A percentile compares a stretch with the other conserved stretches of the same genome.
Evolutionary conservation across 2,888 invertebrate genomes (phyloP).

Genomic region (Lordiphosa andalusiaca): DNA sequence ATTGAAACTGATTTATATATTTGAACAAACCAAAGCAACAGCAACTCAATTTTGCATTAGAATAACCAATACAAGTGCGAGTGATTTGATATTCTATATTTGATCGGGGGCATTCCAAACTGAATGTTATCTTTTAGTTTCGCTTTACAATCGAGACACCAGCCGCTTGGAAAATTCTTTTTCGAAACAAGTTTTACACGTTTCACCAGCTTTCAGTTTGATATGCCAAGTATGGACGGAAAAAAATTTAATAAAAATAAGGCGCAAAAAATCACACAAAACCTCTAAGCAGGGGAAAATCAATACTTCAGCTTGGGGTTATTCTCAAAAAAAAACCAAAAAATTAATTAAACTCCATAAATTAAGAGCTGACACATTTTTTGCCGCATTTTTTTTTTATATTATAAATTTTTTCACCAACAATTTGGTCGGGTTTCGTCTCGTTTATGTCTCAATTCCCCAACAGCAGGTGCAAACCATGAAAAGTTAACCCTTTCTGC

Average conservation of each 20-base stretch:
- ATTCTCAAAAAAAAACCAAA: conserved; percentile 31
- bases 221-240: conserved; percentile 29
- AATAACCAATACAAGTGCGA: no score
- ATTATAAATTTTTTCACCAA: conserved; percentile 30
- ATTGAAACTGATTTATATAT: no score
- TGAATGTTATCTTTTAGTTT: conserved; percentile 49
- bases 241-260: conserved; percentile 45
- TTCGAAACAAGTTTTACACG: conserved; percentile 67
- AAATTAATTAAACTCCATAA: conserved; percentile 68
- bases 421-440: conserved; percentile 8
- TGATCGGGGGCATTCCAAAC: conserved; percentile 46
- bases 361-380: conserved; percentile 50
- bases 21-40: no score
- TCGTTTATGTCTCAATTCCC: conserved; percentile 63
- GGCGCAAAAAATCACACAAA: conserved; percentile 19
- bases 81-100: no score
- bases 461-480: conserved; percentile 68
- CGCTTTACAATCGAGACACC: conserved; percentile 37
- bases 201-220: conserved; percentile 44
- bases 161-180: conserved; percentile 64
- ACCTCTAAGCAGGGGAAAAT: conserved; percentile 8
- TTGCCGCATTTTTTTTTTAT: conserved; percentile 53
- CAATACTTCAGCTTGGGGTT: conserved; percentile 3
- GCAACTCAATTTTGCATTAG: no score
- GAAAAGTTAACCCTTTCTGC: conserved; percentile 35